phyloP scores from a whole-genome alignment of 2,888 invertebrate species.

The Megalurothrips usitatus region DNA sequence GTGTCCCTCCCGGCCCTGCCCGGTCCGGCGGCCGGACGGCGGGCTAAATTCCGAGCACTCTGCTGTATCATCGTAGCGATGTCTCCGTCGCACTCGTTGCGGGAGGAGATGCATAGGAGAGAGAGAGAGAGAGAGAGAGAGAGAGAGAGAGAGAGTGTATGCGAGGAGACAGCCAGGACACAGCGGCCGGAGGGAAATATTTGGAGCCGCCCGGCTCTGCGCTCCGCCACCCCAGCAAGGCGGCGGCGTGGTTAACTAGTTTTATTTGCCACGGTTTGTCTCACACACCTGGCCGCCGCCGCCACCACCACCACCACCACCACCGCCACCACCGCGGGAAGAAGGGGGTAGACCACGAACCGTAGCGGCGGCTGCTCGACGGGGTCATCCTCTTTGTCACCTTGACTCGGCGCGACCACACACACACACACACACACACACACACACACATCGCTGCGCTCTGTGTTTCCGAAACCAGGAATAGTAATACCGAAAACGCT shows the following conservation, averaged over 20 bases:
- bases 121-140: not conserved
- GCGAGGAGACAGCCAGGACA: not conserved
- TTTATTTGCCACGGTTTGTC: not conserved
- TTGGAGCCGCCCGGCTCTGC: not conserved
- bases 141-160: not conserved
- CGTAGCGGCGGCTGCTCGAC: not conserved
- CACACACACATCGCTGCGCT: not conserved
- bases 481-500: no score
- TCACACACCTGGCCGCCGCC: not conserved
- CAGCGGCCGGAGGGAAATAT: not conserved
- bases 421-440: slow-evolving; percentile 17
- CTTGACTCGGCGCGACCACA: slow-evolving; percentile 12
- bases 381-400: not conserved
- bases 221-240: not conserved
- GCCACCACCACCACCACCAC: no score
- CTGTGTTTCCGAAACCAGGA: no score
- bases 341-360: not conserved
- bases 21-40: no score
- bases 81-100: no score
- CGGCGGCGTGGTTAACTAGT: no score
- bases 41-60: no score
- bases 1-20: no score
- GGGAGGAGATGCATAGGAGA: no score
- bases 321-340: not conserved
- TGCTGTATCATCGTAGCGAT: no score